Evolutionary conservation across 2,113 vertebrate species (phyloP), one percentile per base, ranked within the genome.

Genomic region (Morone chrysops): DNA sequence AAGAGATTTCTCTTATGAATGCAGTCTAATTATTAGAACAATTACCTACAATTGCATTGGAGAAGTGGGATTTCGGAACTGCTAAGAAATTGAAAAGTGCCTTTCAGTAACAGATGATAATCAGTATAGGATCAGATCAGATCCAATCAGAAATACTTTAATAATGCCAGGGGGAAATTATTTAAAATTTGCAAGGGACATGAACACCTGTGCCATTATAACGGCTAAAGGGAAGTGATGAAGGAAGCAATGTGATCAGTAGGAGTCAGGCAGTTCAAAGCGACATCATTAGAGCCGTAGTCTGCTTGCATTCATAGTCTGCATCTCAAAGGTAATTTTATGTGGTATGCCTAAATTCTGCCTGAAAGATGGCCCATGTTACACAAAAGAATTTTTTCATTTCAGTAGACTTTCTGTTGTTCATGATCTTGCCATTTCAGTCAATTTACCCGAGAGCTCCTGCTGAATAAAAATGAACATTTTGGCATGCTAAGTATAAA

Each of bases 21-120:
- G 75, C 16, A 25, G n/a, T 40, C 20, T 80, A 72, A 81, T 89
- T 83, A 91, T 86, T 47, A 51, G 50, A 73, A 85, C 50, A 86
- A 81, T 69, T 40, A 13, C 40, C 36, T 20, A 25, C 45, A 14
- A 81, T 76, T 78, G 66, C 31, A 41, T 57, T 45, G 40, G 54
- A 36, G 36, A 86, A 78, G 48, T 59, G 16, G 31, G 41, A 54
- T 48, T 56, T 70, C 57, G 79, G 56, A 63, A 71, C 78, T 68
- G 69, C 54, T 43, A 9, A 41, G 53, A 77, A 82, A 75, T 68
- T 70, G 18, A 70, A 84, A 89, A 16, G 17, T 2, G 0, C 45
- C 54, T 53, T 18, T 75, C n/a, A 78, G 18, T 22, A 48, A 61
- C 22, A 56, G 56, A 80, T 66, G 6, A 36, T 22, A 66, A 78